phyloP scores from a whole-genome alignment of 2,888 invertebrate genomes.

The Pterobdella sp. region DNA sequence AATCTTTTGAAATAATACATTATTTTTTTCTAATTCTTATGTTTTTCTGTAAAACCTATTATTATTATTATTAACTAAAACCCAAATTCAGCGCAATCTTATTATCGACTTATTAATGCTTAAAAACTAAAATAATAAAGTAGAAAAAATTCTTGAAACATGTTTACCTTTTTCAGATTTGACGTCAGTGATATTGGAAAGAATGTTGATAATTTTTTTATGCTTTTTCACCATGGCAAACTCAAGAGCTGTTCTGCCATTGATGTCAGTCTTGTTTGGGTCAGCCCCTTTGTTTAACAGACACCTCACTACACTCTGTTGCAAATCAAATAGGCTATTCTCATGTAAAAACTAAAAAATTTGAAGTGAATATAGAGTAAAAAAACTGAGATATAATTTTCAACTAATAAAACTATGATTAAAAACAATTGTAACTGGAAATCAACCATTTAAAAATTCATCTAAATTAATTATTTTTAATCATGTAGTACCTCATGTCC shows the following conservation, averaged over 20 bases:
- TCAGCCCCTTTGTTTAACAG: constrained; percentile 50
- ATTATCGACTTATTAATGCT: no score
- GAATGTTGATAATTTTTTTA: constrained; percentile 45
- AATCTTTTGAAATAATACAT: background rate
- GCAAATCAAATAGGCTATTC: no score
- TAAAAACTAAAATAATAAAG: background rate
- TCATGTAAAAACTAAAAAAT: no score
- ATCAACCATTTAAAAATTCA: no score
- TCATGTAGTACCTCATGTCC: constrained; percentile 44
- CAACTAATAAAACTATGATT: no score
- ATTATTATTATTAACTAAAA: no score
- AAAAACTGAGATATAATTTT: no score
- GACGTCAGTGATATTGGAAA: constrained; percentile 49
- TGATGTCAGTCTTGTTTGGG: constrained; percentile 47
- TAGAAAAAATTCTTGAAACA: background rate
- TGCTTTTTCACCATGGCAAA: constrained; percentile 45
- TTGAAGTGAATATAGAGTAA: no score
- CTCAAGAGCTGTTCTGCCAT: constrained; percentile 49
- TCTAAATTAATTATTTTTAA: no score
- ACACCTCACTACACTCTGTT: constrained; percentile 36
- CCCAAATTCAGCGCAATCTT: no score
- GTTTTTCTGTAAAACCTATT: background rate
- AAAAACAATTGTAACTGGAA: no score
- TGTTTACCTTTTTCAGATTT: constrained; percentile 44
- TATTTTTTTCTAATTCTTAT: background rate